Evolutionary conservation across 2,797 vertebrate genomes (phyloP).

Genomic region (Macropodus opercularis): DNA sequence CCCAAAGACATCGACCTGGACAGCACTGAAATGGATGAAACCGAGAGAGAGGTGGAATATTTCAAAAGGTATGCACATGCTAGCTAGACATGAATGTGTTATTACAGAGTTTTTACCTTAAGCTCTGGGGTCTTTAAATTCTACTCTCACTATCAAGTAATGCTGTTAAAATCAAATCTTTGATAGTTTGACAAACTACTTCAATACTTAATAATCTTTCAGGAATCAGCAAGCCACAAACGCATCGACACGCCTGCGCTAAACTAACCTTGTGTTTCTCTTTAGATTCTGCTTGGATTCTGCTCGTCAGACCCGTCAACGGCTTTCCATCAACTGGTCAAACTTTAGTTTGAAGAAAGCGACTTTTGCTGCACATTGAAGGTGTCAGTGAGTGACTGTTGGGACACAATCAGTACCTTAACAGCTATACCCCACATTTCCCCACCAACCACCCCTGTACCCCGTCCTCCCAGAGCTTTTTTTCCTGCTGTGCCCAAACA

Average conservation of each 20-base stretch:
- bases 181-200: too few relatives aligned
- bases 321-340: conserved; percentile 99
- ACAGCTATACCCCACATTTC: conserved; percentile 51
- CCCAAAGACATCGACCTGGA: conserved; percentile 99
- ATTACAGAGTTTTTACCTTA: neutral
- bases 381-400: conserved; percentile 66
- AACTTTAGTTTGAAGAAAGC: conserved; percentile 99
- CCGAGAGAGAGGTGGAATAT: conserved; percentile 97
- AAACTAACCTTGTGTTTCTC: neutral
- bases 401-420: conserved; percentile 78
- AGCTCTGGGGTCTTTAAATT: neutral
- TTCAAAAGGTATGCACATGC: conserved; percentile 99
- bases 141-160: too few relatives aligned
- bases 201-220: too few relatives aligned
- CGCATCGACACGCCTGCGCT: too few relatives aligned
- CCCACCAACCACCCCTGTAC: conserved; percentile 61
- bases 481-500: conserved; percentile 87
- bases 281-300: conserved; percentile 97
- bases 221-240: too few relatives aligned
- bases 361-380: conserved; percentile 95
- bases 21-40: conserved; percentile 98
- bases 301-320: conserved; percentile 94
- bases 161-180: neutral
- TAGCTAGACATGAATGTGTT: too few relatives aligned
- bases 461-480: conserved; percentile 71